Percentiles rank a stretch among this genome's conserved stretches.
phyloP scores from a whole-genome alignment of 2,113 vertebrate genomes.

The Dipodomys ordii region DNA sequence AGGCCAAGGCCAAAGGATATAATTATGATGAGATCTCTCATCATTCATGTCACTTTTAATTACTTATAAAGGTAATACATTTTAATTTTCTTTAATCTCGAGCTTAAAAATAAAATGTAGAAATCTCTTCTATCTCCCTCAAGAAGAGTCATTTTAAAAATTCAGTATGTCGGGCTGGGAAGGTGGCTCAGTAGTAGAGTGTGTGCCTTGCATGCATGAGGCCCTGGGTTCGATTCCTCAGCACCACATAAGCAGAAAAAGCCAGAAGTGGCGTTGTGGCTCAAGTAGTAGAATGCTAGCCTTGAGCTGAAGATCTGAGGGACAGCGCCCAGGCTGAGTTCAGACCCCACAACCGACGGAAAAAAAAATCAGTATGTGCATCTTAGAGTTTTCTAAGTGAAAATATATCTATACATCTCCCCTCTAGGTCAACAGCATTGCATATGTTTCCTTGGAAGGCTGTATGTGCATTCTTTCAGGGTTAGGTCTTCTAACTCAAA shows the following conservation, averaged over 20 bases:
- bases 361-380: too few species aligned
- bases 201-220: too few species aligned
- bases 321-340: too few species aligned
- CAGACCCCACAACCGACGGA: too few species aligned
- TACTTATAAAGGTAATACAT: constrained; percentile 36
- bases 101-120: constrained; percentile 38
- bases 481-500: constrained; percentile 12
- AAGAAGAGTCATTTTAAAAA: constrained; percentile 26
- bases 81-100: not conserved
- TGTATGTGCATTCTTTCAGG: not conserved
- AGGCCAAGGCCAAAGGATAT: constrained; percentile 4
- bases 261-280: too few species aligned
- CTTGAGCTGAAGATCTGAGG: too few species aligned
- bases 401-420: not conserved
- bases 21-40: constrained; percentile 26
- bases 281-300: too few species aligned
- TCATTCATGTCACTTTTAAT: constrained; percentile 51
- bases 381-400: not conserved
- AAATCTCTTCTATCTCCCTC: not conserved
- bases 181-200: too few species aligned
- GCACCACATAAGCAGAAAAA: too few species aligned
- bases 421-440: not conserved
- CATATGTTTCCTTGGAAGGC: not conserved
- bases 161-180: too few species aligned
- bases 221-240: too few species aligned